Evolutionary conservation across 2,888 invertebrate genomes (phyloP).

Genomic region (Catocala sponsa): DNA sequence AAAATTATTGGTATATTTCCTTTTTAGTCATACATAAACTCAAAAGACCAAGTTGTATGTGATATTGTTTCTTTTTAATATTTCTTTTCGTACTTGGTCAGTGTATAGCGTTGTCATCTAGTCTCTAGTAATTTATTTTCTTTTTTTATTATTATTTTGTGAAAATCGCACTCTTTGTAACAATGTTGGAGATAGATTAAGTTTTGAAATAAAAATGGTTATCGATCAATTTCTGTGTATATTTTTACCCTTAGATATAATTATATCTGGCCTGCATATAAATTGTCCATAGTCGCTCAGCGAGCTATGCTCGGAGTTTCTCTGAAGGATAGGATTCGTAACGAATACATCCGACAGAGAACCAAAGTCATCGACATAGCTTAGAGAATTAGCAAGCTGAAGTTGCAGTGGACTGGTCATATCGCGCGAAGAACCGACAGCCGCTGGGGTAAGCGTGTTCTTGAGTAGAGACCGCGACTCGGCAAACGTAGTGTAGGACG

Average conservation of each 20-base stretch:
- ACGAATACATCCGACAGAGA: too few species aligned
- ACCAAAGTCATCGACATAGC: too few species aligned
- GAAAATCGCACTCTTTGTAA: conserved; percentile 66
- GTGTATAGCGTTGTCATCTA: conserved; percentile 79
- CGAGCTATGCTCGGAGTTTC: too few species aligned
- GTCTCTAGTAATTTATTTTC: conserved; percentile 83
- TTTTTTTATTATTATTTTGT: conserved; percentile 56
- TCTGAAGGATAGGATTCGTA: too few species aligned
- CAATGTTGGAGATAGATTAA: conserved; percentile 79
- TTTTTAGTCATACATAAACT: conserved; percentile 44
- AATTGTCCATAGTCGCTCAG: too few species aligned
- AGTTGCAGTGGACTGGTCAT: too few species aligned
- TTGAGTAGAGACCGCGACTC: too few species aligned
- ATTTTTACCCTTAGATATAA: conserved; percentile 35
- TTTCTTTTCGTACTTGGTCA: conserved; percentile 62
- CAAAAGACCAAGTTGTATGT: conserved; percentile 58
- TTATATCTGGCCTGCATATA: too few species aligned
- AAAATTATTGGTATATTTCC: not conserved
- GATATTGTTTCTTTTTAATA: conserved; percentile 59
- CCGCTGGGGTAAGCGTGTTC: too few species aligned
- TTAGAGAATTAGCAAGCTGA: too few species aligned
- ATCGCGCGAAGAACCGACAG: too few species aligned
- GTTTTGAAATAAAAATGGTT: conserved; percentile 84
- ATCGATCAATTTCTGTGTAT: conserved; percentile 57
- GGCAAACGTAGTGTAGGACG: too few species aligned